Percentiles rank a stretch among this genome's conserved stretches.
These are phyloP conservation scores for Gadopsis bispinosus DNA, from an alignment of 2,797 vertebrate genomes.

Conservation along the genomic window DNA sequence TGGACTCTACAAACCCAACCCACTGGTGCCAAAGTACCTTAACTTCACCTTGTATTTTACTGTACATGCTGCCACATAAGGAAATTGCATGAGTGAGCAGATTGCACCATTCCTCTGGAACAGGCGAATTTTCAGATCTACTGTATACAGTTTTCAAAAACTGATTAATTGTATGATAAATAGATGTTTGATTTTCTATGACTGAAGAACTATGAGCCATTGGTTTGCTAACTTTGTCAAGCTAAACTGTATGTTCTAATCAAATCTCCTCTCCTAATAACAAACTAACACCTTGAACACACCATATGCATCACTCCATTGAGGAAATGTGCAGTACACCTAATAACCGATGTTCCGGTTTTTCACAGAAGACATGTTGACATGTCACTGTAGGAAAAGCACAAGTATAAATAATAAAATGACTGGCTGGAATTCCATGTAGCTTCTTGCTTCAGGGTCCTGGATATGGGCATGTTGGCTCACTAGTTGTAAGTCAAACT, in stretches of 20 bases:
- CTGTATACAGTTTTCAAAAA: neutral
- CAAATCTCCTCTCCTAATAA: neutral
- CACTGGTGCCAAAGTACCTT: neutral
- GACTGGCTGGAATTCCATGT: slow-evolving; percentile 5
- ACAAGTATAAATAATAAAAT: slow-evolving; percentile 32
- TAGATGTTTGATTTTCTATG: slow-evolving; percentile 10
- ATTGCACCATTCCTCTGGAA: neutral
- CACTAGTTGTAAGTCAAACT: neutral
- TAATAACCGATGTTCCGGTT: neutral
- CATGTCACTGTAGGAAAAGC: neutral
- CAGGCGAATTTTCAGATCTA: neutral
- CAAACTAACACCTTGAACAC: slow-evolving; percentile 1
- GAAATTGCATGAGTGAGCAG: neutral
- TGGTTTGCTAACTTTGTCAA: neutral
- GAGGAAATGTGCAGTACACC: neutral
- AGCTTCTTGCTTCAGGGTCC: slow-evolving; percentile 23
- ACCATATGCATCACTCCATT: neutral
- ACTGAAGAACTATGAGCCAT: slow-evolving; percentile 16
- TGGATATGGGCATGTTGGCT: neutral
- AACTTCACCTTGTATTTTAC: neutral
- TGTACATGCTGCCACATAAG: neutral
- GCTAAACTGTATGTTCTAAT: neutral
- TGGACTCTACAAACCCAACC: slow-evolving; percentile 9
- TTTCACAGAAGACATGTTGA: slow-evolving; percentile 8
- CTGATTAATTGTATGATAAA: neutral